Evolutionary conservation across 2,797 vertebrate species (phyloP), one percentile per base, ranked within the genome.

Genomic region (Galago senegalensis): DNA sequence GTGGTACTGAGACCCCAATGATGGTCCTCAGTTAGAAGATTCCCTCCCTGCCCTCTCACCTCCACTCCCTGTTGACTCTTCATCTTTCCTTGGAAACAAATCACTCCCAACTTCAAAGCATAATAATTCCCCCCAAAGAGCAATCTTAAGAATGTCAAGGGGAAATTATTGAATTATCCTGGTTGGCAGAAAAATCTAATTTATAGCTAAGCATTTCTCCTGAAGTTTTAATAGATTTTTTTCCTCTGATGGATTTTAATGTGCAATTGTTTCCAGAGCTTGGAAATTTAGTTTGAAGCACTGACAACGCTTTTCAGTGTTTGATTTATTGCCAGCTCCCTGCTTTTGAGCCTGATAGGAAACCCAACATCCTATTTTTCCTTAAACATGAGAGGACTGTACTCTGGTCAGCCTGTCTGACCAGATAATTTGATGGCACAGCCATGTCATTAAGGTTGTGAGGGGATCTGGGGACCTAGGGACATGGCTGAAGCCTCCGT

Each of bases 91-190:
- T 73, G 87, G 61, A 92, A 97, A 94, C 91, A 90, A 96, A 97
- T 95, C 0, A 20, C 86, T 94, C 93, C 91, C 79, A 91, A 96
- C 84, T 97, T 95, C 93, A 96, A 95, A 85, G 72, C 92, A 83
- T 96, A 89, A 69, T 94, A 94, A 96, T 93, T 89, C 67, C 95
- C 84, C 86, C 89, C 72, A 88, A 86, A 97, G 90, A 96, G 87
- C 95, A 96, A 97, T 96, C 86, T 92, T 37, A 8, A 97, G 96
- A 96, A 97, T 97, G 96, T 97, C 96, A 97, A 95, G 96, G 95
- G 96, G 96, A 97, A 98, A 96, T 96, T 96, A 97, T 95, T 94
- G 97, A 97, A 97, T 98, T 98, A 98, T 96, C 95, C 90, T 96
- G 93, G 93, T 97, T 96, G 95, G 93, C 97, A 97, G 96, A 94